A percentile compares a stretch with the other conserved stretches of the same genome.
phyloP scores from a whole-genome alignment of 2,888 invertebrate genomes.

The Eristalis intricaria region DNA sequence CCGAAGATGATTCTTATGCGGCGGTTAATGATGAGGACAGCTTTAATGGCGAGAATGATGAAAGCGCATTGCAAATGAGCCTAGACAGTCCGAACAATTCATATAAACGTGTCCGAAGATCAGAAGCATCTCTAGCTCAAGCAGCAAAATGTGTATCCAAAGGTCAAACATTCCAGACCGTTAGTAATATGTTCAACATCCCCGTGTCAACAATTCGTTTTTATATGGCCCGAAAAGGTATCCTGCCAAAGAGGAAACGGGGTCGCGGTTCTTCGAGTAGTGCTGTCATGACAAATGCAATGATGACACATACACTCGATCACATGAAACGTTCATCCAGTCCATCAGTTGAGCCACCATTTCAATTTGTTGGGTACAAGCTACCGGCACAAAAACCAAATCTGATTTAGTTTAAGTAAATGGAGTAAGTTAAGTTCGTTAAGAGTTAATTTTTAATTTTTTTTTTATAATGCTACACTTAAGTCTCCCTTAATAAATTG shows the following conservation, averaged over 20 bases:
- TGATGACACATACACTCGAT: slow-evolving; percentile 75
- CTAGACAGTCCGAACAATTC: slow-evolving; percentile 74
- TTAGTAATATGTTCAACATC: slow-evolving; percentile 93
- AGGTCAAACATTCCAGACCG: slow-evolving; percentile 93
- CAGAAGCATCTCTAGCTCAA: slow-evolving; percentile 89
- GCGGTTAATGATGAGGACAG: slow-evolving; percentile 78
- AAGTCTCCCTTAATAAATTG: slow-evolving; percentile 11
- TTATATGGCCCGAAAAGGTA: slow-evolving; percentile 94
- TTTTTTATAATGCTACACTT: background rate
- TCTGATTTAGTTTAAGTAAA: slow-evolving; percentile 72
- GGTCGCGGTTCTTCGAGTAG: slow-evolving; percentile 85
- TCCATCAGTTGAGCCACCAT: slow-evolving; percentile 86
- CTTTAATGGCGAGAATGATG: slow-evolving; percentile 76
- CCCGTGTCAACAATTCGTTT: slow-evolving; percentile 93
- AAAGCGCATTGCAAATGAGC: slow-evolving; percentile 71
- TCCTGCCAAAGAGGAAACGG: slow-evolving; percentile 89
- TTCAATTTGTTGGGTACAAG: slow-evolving; percentile 90
- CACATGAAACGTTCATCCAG: slow-evolving; percentile 82
- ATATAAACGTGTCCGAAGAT: slow-evolving; percentile 85
- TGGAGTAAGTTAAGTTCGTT: slow-evolving; percentile 25
- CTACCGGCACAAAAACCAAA: slow-evolving; percentile 83
- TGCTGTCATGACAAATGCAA: slow-evolving; percentile 70
- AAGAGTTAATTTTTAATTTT: background rate
- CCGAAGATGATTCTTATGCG: slow-evolving; percentile 74
- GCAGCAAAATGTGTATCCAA: slow-evolving; percentile 93